Base-by-base conservation (phyloP, 2,113 vertebrate species). In the Eleginops maclovinus region DNA sequence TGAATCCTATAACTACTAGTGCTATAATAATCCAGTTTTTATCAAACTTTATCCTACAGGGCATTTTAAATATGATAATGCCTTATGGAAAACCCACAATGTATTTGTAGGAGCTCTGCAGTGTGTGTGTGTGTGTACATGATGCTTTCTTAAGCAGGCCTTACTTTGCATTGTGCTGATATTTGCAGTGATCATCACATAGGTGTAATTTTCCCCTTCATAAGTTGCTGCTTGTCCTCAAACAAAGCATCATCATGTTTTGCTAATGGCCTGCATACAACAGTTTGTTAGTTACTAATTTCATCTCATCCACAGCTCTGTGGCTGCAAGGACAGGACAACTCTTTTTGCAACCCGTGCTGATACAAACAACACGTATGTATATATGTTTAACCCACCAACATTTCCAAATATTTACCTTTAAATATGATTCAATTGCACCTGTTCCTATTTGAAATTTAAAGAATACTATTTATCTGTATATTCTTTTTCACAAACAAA, bases 161-260 rank as follows among this genome's bases (percentile, higher is more conserved):
- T 70, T 24, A 53, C 36, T 49, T 72, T 26, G n/a, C n/a, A 46
- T 28, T 68, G 68, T 59, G 44, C 21, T 43, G 19, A 58, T 47
- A 55, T 77, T 44, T 28, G 26, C 49, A 49, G 55, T 51, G 40
- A 82, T 71, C 64, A 55, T 75, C 36, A 49, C 46, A 13, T 21
- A 28, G 26, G 50, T 70, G 16, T 74, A 51, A 77, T 78, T 71
- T 71, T 36, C 43, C 65, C 41, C 74, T 71, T 75, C 73, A 63
- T 60, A 61, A 60, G 64, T 55, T 65, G 36, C 53, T 43, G 19
- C 61, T 43, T 70, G 53, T 77, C 26, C 24, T 72, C n/a, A 44
- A 56, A 72, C 62, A 84, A 77, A 76, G 16, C 21, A 3, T 47
- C 24, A 44, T 36, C 19, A 36, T 51, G 47, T 75, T 56, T 28